These are phyloP conservation scores for Amblyornis subalaris DNA, from an alignment of 2,113 vertebrate species.

Conservation along the genomic window DNA sequence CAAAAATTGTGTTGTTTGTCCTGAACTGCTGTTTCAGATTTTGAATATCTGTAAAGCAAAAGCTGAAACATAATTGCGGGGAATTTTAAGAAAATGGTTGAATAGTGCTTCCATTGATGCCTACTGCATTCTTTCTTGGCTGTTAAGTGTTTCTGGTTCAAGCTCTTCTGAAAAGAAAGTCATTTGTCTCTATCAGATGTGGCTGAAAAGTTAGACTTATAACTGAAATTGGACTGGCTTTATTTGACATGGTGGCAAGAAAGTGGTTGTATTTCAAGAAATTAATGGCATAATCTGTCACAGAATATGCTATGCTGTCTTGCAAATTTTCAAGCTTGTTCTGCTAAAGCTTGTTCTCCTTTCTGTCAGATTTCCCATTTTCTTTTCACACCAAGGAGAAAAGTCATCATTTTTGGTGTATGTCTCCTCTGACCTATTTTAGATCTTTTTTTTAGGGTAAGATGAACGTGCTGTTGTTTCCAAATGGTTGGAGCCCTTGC, in stretches of 20 bases:
- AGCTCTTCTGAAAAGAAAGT: not conserved
- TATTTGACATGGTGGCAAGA: not conserved
- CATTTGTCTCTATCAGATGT: not conserved
- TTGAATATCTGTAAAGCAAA: not conserved
- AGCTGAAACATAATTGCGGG: not conserved
- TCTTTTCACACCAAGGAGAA: not conserved
- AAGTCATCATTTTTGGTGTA: not conserved
- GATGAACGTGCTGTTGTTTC: not conserved
- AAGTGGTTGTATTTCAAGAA: not conserved
- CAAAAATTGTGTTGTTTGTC: not conserved
- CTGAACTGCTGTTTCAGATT: not conserved
- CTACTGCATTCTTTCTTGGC: not conserved
- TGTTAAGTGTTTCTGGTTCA: not conserved
- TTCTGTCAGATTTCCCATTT: not conserved
- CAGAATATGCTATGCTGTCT: not conserved
- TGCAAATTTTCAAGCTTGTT: not conserved
- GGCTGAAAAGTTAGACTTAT: not conserved
- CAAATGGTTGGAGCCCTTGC: not conserved
- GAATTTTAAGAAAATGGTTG: not conserved
- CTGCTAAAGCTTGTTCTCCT: not conserved
- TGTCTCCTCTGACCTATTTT: not conserved
- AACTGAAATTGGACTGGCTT: not conserved
- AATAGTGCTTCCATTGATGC: not conserved
- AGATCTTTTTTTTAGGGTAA: not conserved
- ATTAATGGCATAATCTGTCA: not conserved